Evolutionary conservation across 64 coral and sea anemone species (phyloP).

Genomic region (Stichodactyla helianthus): DNA sequence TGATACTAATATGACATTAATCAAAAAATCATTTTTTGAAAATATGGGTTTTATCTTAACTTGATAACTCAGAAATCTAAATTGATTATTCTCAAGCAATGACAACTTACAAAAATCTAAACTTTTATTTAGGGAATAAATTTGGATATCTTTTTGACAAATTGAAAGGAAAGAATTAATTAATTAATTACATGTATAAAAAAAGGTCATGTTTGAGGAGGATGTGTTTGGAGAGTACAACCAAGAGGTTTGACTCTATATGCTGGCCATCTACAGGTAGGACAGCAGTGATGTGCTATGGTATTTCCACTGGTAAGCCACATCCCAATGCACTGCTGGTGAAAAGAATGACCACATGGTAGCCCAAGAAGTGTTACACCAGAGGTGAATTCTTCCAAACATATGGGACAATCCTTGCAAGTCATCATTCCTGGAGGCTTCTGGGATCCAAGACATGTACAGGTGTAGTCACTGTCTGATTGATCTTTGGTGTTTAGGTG

Average conservation of each 20-base stretch:
- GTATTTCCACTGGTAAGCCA: conserved; percentile 58
- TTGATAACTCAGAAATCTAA: too few relatives aligned
- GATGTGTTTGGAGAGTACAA: neutral
- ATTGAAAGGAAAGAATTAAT: too few relatives aligned
- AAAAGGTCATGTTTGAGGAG: neutral
- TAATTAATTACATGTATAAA: neutral
- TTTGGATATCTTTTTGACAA: too few relatives aligned
- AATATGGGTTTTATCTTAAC: too few relatives aligned
- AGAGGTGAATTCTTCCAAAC: conserved; percentile 51
- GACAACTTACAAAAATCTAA: too few relatives aligned
- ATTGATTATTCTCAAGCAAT: too few relatives aligned
- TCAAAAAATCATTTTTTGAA: too few relatives aligned
- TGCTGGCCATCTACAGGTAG: conserved; percentile 75
- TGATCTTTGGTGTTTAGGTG: neutral
- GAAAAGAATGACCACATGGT: conserved; percentile 71
- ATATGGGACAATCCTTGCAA: conserved; percentile 57
- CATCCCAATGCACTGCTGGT: conserved; percentile 61
- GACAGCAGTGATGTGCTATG: conserved; percentile 47
- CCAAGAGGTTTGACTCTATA: conserved; percentile 38
- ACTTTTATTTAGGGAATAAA: too few relatives aligned
- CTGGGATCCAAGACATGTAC: neutral
- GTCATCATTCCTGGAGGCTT: conserved; percentile 42
- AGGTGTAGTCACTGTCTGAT: neutral
- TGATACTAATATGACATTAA: too few relatives aligned
- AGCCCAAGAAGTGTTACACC: conserved; percentile 50